A percentile compares a stretch with the other conserved stretches of the same genome.
Conservation (phyloP, 2,797 vertebrate genomes). For the Pygocentrus nattereri region DNA sequence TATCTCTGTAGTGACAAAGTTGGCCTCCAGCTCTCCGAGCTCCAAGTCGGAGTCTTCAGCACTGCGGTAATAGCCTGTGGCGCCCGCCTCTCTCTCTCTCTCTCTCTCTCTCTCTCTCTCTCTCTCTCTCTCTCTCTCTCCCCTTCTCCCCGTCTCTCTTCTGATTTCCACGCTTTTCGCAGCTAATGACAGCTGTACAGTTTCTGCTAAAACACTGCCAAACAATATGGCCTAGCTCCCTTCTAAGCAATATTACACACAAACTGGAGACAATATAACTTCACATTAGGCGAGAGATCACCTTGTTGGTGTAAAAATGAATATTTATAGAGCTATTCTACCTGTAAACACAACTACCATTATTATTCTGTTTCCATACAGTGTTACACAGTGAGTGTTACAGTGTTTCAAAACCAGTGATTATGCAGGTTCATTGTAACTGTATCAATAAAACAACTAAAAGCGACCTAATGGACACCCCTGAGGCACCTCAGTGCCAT, state of each 20-base stretch:
- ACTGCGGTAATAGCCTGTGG: slow-evolving; percentile 11
- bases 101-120: not conserved
- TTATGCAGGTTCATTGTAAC: no score
- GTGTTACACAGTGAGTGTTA: not conserved
- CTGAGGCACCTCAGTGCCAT: not conserved
- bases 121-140: no score
- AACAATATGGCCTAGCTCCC: slow-evolving; percentile 14
- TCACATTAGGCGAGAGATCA: not conserved
- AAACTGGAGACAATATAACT: slow-evolving; percentile 1
- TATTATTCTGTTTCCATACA: not conserved
- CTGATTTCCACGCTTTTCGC: slow-evolving; percentile 27
- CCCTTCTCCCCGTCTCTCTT: no score
- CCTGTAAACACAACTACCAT: no score
- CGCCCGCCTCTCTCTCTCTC: slow-evolving; percentile 15
- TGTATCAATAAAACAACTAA: not conserved
- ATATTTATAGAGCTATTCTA: slow-evolving; percentile 6
- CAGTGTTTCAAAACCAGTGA: not conserved
- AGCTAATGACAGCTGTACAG: slow-evolving; percentile 22
- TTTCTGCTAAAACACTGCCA: not conserved
- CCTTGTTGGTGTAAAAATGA: not conserved
- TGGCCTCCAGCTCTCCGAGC: slow-evolving; percentile 33
- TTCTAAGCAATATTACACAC: not conserved
- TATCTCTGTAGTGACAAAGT: slow-evolving; percentile 16
- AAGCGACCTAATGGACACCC: not conserved
- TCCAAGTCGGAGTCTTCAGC: slow-evolving; percentile 18